Evolutionary conservation across 2,113 vertebrate genomes (phyloP).

Genomic region (Semnopithecus entellus): DNA sequence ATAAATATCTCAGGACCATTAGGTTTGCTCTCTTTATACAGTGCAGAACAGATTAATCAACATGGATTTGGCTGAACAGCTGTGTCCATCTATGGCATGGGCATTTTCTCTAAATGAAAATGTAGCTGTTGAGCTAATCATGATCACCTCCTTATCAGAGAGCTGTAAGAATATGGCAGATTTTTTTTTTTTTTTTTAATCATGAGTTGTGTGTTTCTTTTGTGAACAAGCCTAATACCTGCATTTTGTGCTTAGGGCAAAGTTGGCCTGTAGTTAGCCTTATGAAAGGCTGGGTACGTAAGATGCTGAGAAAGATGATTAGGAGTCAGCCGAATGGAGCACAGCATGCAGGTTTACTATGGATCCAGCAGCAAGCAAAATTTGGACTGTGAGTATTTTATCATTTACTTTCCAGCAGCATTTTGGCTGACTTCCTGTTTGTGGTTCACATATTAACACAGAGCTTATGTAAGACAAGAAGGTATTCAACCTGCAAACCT

Average conservation of each 20-base stretch:
- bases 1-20: not conserved
- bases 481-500: not conserved
- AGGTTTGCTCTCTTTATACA: not conserved
- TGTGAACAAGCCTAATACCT: not conserved
- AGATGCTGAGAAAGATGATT: not conserved
- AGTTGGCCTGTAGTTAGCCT: not conserved
- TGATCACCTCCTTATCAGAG: not conserved
- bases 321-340: not conserved
- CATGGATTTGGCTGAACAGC: not conserved
- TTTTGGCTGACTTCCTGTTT: not conserved
- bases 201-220: not conserved
- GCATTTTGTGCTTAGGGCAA: not conserved
- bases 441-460: not conserved
- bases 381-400: not conserved
- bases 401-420: not conserved
- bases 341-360: not conserved
- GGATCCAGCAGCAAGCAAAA: not conserved
- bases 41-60: not conserved
- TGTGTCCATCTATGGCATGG: not conserved
- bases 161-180: not conserved
- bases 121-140: not conserved
- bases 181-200: not conserved
- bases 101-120: not conserved
- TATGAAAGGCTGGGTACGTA: not conserved
- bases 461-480: conserved; percentile 2